Evolutionary conservation across 2,113 vertebrate genomes (phyloP).

Genomic region (Menura novaehollandiae): DNA sequence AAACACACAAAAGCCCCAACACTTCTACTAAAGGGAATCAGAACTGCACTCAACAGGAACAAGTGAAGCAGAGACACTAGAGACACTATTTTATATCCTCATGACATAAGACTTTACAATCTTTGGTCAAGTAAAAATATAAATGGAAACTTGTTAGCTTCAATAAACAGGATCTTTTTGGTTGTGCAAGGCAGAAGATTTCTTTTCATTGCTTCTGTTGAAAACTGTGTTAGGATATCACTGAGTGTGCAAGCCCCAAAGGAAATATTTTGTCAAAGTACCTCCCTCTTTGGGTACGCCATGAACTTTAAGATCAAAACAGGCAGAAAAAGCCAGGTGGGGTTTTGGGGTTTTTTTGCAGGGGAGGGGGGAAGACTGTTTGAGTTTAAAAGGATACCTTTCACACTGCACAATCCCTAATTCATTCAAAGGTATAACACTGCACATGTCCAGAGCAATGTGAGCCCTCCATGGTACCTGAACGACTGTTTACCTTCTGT

Average conservation of each 20-base stretch:
- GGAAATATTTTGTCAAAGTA: background rate
- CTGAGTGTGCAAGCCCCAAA: background rate
- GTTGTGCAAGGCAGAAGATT: background rate
- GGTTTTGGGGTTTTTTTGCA: background rate
- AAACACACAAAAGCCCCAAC: background rate
- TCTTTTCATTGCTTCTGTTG: background rate
- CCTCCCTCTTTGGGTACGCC: rapidly evolving
- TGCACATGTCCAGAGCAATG: background rate
- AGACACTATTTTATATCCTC: background rate
- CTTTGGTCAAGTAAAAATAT: background rate
- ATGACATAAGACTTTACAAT: background rate
- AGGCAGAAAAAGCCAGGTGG: background rate
- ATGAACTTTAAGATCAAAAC: background rate
- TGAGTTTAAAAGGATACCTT: background rate
- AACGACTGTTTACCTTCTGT: constrained; percentile 40
- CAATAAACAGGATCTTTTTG: background rate
- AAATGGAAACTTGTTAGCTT: background rate
- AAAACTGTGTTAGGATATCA: background rate
- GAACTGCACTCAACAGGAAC: background rate
- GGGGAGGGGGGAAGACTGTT: background rate
- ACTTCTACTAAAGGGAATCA: background rate
- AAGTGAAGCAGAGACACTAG: background rate
- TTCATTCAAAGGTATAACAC: background rate
- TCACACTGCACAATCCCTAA: background rate
- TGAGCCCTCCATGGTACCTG: background rate